Evolutionary conservation across 2,888 invertebrate genomes (phyloP), one percentile per base, ranked within the genome.

Genomic region (Tachystola acroxantha): DNA sequence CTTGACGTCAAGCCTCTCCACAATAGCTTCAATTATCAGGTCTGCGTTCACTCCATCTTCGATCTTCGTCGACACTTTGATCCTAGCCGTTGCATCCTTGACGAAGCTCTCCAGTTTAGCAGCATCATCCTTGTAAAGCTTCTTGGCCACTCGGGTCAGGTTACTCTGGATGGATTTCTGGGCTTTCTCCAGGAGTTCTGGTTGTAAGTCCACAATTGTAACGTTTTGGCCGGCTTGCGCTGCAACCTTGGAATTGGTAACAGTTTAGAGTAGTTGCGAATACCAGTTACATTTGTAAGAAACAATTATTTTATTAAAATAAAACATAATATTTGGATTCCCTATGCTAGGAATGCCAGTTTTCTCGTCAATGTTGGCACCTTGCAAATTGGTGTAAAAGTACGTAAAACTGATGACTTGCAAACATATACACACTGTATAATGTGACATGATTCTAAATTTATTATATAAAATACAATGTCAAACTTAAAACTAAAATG

Each of bases 181-280:
- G 0, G 96, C 91, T 68, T 95, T 95, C 34, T 91, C 88, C 12
- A 96, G 75, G 11, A 93, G 84, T 34, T 92, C 91, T 2, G 91
- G 86, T 48, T 91, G 91, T 19, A 94, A 81, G 69, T 97, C 97
- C 9, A 96, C 93, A 11, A 97, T 72, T 2, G 90, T 92, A 2
- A 96, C 96, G 66, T 91, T 90, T 64, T 95, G 93, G 9, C 95
- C 95, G 14, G 93, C 91, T 74, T 94, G 92, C 5, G 96, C 96
- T 47, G 95, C 91, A 28, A 96, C 93, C 95, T 96, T 59, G 10
- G 53, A 27, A 24, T 24, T 9, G 9, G 9, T 24, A 20, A 20
- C 3, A 3, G 7, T 19, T 19, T 19, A 5, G 3, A 19, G 7
- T 19, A 19, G 19, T 5, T 5, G 7, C 19, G 7, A 19, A 5